Conservation (phyloP, 2,888 invertebrate species). For the Pogonocherus hispidulus region DNA sequence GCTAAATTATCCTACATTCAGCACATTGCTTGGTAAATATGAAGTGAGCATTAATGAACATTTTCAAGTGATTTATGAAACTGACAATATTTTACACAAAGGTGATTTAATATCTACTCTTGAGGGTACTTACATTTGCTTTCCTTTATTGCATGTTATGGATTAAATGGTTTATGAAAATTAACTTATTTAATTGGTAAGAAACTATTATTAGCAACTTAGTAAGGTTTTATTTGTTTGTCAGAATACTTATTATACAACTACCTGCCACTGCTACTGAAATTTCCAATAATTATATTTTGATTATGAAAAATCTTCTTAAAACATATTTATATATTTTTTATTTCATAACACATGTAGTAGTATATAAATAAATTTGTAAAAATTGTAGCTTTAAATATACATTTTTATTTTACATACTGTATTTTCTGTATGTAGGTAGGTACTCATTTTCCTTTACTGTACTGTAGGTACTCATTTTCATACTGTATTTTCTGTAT, state of each 20-base stretch:
- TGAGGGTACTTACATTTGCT: not conserved
- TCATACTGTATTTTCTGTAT: not conserved
- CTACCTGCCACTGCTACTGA: not conserved
- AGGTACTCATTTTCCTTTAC: not conserved
- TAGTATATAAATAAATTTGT: too few species aligned
- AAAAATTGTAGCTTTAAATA: not conserved
- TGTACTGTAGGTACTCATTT: too few species aligned
- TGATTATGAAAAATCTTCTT: not conserved
- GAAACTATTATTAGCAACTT: not conserved
- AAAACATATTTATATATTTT: too few species aligned
- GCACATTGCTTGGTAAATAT: not conserved
- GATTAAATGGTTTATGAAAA: not conserved
- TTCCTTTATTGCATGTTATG: not conserved
- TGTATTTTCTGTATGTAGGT: not conserved
- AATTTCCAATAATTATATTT: not conserved
- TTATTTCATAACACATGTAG: too few species aligned
- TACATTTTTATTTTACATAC: not conserved
- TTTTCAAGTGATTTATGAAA: not conserved
- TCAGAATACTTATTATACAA: not conserved
- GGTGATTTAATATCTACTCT: not conserved
- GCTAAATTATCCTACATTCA: constrained; percentile 1
- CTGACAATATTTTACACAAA: constrained; percentile 1
- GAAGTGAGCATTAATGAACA: not conserved
- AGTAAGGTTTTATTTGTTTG: not conserved
- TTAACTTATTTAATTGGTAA: not conserved